A percentile compares a stretch with the other conserved stretches of the same genome.
Evolutionary conservation across 2,113 vertebrate species (phyloP).

Genomic region (Saguinus imperator): DNA sequence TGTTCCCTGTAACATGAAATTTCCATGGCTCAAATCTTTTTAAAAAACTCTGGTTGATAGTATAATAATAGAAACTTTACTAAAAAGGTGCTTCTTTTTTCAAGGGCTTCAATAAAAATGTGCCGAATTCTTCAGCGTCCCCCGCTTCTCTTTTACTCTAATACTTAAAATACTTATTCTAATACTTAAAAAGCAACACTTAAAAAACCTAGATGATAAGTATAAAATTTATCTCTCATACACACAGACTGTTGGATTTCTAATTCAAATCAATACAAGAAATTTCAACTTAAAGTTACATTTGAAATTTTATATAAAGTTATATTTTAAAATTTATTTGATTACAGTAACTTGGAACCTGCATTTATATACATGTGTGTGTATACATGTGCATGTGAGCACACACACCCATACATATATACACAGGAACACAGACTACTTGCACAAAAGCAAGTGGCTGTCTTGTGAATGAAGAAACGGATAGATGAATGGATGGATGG

Average conservation of each 20-base stretch:
- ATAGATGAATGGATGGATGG: background rate
- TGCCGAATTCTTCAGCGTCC: background rate
- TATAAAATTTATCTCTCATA: background rate
- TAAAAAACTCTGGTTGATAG: background rate
- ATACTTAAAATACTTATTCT: background rate
- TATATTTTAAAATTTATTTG: constrained; percentile 36
- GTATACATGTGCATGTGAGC: too few relatives aligned
- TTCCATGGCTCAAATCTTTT: background rate
- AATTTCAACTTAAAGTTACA: background rate
- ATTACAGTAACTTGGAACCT: background rate
- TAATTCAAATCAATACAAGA: background rate
- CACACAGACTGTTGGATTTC: background rate
- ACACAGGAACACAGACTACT: background rate
- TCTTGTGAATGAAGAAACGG: background rate
- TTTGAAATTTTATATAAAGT: constrained; percentile 19
- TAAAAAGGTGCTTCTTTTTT: background rate
- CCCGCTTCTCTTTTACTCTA: background rate
- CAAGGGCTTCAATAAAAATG: background rate
- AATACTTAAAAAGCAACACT: background rate
- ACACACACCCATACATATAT: background rate
- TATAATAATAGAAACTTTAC: background rate
- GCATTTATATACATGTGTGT: background rate
- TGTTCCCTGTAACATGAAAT: background rate
- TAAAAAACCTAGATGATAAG: background rate
- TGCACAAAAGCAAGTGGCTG: background rate